phyloP scores from a whole-genome alignment of 2,113 vertebrate genomes.

The Zeus faber region DNA sequence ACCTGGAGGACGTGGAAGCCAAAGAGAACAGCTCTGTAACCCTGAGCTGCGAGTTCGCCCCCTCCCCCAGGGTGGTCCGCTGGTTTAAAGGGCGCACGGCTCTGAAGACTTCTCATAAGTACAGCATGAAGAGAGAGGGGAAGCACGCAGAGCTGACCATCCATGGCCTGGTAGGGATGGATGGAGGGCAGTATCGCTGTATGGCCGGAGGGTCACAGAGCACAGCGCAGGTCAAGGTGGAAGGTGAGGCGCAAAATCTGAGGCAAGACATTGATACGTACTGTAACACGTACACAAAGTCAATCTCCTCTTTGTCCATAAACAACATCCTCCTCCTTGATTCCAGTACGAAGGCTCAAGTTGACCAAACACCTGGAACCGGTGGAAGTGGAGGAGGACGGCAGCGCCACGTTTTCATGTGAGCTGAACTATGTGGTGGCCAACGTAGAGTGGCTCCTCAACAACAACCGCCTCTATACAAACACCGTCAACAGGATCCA shows the following conservation, averaged over 20 bases:
- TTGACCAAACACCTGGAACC: constrained; percentile 81
- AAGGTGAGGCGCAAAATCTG: constrained; percentile 70
- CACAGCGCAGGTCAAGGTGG: constrained; percentile 76
- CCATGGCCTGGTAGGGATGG: constrained; percentile 72
- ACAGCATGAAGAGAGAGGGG: constrained; percentile 79
- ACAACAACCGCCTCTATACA: constrained; percentile 77
- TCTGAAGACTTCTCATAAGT: constrained; percentile 80
- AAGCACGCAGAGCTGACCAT: constrained; percentile 82
- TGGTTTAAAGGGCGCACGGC: constrained; percentile 86
- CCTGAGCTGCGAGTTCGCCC: constrained; percentile 87
- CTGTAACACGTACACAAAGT: no score
- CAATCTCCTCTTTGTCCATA: neutral
- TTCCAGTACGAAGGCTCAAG: constrained; percentile 77
- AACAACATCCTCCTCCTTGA: neutral
- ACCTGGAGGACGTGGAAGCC: constrained; percentile 79
- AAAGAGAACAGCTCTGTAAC: constrained; percentile 82
- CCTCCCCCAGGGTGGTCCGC: constrained; percentile 84
- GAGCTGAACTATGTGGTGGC: constrained; percentile 88
- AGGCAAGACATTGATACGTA: neutral
- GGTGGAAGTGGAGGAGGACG: constrained; percentile 80
- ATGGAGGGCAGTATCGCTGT: constrained; percentile 86
- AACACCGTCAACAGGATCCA: constrained; percentile 83
- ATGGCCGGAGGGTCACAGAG: constrained; percentile 82
- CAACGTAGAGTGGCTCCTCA: constrained; percentile 89
- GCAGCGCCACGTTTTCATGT: constrained; percentile 73